A percentile compares a stretch with the other conserved stretches of the same genome.
These are phyloP conservation scores for Promerops cafer DNA, from an alignment of 2,113 vertebrate genomes.

Conservation along the genomic window DNA sequence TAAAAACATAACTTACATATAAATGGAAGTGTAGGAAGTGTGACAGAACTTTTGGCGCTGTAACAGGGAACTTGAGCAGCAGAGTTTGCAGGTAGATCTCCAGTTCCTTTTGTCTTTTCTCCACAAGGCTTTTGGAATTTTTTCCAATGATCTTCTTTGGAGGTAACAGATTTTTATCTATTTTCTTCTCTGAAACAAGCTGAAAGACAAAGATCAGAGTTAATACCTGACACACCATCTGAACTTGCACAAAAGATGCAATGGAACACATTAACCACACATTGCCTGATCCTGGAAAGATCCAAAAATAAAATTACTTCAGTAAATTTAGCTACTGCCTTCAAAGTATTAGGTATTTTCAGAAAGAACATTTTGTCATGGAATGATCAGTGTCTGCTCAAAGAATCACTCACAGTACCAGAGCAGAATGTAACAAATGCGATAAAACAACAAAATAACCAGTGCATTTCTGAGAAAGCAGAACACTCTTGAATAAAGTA, in stretches of 20 bases:
- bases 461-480: neutral
- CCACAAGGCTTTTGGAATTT: constrained; percentile 93
- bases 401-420: neutral
- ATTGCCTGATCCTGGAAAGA: neutral
- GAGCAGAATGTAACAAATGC: neutral
- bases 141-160: constrained; percentile 98
- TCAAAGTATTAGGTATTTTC: neutral
- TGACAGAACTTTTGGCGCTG: constrained; percentile 82
- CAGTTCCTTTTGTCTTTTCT: constrained; percentile 91
- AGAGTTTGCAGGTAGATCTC: constrained; percentile 92
- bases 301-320: neutral
- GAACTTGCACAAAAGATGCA: neutral
- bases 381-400: neutral
- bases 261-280: neutral
- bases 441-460: neutral
- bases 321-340: neutral
- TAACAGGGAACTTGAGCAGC: constrained; percentile 79
- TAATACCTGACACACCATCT: neutral
- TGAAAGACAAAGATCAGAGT: constrained; percentile 61
- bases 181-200: constrained; percentile 88
- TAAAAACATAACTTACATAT: constrained; percentile 83
- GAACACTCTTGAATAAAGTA: neutral
- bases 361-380: neutral
- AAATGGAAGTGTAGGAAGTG: constrained; percentile 89
- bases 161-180: constrained; percentile 88